A percentile compares a stretch with the other conserved stretches of the same genome.
phyloP scores from a whole-genome alignment of 2,888 invertebrate species.

The Ariolimax columbianus region DNA sequence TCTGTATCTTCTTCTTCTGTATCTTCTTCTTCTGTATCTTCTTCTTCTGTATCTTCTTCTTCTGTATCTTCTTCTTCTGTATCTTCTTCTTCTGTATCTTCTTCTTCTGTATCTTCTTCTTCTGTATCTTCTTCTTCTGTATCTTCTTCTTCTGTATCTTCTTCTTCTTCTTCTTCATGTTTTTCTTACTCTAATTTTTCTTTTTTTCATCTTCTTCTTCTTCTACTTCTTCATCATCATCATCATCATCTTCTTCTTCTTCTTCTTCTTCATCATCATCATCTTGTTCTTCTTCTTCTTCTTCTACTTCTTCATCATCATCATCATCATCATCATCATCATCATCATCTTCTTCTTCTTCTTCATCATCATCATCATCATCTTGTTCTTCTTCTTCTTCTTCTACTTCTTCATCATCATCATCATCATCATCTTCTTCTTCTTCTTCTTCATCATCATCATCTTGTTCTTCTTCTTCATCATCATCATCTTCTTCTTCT shows the following conservation, averaged over 20 bases:
- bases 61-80: too few species aligned
- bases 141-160: too few species aligned
- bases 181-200: background rate
- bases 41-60: too few species aligned
- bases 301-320: background rate
- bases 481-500: conserved; percentile 8
- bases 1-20: too few species aligned
- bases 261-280: too few species aligned
- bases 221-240: background rate
- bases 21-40: too few species aligned
- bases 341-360: background rate
- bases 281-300: background rate
- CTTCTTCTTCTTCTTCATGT: too few species aligned
- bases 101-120: too few species aligned
- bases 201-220: background rate
- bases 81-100: too few species aligned
- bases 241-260: too few species aligned
- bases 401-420: background rate
- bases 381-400: background rate
- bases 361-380: background rate
- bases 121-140: too few species aligned
- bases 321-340: background rate
- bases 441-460: background rate
- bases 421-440: background rate
- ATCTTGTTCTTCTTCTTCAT: background rate